Conservation (phyloP, 2,113 vertebrate genomes). For the Clarias macrocephalus region DNA sequence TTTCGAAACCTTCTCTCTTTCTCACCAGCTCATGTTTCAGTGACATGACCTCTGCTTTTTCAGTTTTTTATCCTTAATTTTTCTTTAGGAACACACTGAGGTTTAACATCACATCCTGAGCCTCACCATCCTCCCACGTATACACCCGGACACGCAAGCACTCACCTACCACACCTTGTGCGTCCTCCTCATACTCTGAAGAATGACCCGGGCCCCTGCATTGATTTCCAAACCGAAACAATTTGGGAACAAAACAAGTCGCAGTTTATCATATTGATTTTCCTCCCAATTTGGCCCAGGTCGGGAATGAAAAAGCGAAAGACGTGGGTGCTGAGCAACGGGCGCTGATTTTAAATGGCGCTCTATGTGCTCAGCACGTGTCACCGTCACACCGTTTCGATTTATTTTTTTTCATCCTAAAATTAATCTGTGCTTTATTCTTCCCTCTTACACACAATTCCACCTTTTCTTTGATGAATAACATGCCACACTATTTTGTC, state of each 20-base stretch:
- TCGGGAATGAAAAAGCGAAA: slow-evolving; percentile 63
- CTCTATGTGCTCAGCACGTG: not conserved
- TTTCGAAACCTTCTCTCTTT: slow-evolving; percentile 39
- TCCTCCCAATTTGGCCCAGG: slow-evolving; percentile 68
- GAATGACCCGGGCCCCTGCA: slow-evolving; percentile 71
- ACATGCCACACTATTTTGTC: slow-evolving; percentile 6
- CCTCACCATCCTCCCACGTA: slow-evolving; percentile 38
- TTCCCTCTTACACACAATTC: not conserved
- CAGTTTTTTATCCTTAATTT: slow-evolving; percentile 3
- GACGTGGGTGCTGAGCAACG: slow-evolving; percentile 57
- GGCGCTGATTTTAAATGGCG: slow-evolving; percentile 36
- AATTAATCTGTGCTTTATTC: not conserved
- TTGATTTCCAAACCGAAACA: slow-evolving; percentile 83
- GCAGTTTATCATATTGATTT: slow-evolving; percentile 84
- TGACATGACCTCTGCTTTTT: slow-evolving; percentile 8
- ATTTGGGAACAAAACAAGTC: slow-evolving; percentile 82
- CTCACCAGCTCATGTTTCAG: slow-evolving; percentile 39
- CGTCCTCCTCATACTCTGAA: slow-evolving; percentile 72
- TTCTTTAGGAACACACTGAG: slow-evolving; percentile 37
- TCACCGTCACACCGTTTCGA: not conserved
- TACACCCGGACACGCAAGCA: not conserved
- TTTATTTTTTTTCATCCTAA: not conserved
- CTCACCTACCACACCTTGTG: slow-evolving; percentile 54
- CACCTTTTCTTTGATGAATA: slow-evolving; percentile 23
- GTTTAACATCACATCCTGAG: slow-evolving; percentile 69